Base-by-base conservation (phyloP, 2,797 vertebrate genomes). In the Cynodonichthys magdalenae region DNA sequence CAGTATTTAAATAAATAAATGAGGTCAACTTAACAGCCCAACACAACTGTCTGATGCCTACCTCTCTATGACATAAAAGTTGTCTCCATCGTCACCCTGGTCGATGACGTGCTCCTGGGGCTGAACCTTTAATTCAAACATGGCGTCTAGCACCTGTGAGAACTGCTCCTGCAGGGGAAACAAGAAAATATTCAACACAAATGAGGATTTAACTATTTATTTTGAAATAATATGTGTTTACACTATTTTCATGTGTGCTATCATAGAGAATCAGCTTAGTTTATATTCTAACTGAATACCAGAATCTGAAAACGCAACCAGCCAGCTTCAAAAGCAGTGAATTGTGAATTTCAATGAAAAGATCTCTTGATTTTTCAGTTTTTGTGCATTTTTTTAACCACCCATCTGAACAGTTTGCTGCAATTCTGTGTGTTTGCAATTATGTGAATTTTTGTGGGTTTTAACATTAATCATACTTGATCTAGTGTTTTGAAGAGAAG, bases 41-140 rank as follows among this genome's bases (percentile, higher is more conserved):
- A 15, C 49, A 24, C 0, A 0, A 11, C 3, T 1, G 15, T n/a
- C 6, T 12, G 36, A 10, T 1, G 64, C 69, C 17, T 72, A 98
- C 97, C 96, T 90, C 83, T 99, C 97, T 63, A 99, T 92, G 46
- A 99, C 97, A 74, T 99, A 99, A 86, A 99, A 99, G 89, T 99
- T 99, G 92, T 99, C 97, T 70, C 97, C 97, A 59, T 99, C 97
- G 51, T 97, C 95, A 74, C 96, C 96, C 93, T 99, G 97, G 91
- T 99, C 96, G 63, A 99, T 99, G 81, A 99, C 96, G 19, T 99
- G 97, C 15, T 98, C 97, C 70, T 93, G 90, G 66, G 95, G 93
- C 71, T 97, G 90, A 68, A 98, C 96, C 73, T 85, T 90, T 57
- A 88, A 94, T 87, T 99, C 97, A 92, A 99, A 99, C 97, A 99